Evolutionary conservation across 2,113 vertebrate species (phyloP), one percentile per base, ranked within the genome.

Genomic region (Aptenodytes forsteri): DNA sequence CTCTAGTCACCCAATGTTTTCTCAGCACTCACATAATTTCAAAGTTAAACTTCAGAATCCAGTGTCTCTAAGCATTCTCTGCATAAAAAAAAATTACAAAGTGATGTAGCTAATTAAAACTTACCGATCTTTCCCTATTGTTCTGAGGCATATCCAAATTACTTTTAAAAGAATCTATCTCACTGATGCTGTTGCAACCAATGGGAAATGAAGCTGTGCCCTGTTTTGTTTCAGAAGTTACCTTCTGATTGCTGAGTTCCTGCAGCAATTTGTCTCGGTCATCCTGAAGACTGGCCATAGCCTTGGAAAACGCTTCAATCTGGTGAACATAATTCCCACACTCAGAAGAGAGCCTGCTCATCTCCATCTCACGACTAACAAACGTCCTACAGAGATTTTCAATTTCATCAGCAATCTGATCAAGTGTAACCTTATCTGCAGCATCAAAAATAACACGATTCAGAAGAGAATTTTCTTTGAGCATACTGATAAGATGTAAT

Each of bases 261-360:
- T 98, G 98, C 82, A 99, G 92, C 97, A 99, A 93, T 88, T 98
- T 93, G 94, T 99, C 99, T 56, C 99, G 97, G 62, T 99, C 99
- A 65, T 99, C 98, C 71, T 99, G 99, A 55, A 99, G 98, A 81
- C 99, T 99, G 95, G 98, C 98, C 99, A 99, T 99, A 47, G 99
- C 98, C 67, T 98, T 99, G 94, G 99, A 98, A 97, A 99, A 99
- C 0, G 99, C 98, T 8, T 98, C 97, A 34, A 99, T 96, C 97
- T 99, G 98, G 52, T 98, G 97, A 94, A 52, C 87, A 27, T 96
- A 98, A 13, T 23, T 75, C 44, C 56, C 91, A 32, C 98, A 98
- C 56, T 99, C 97, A 29, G 97, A 83, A 7, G 94, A 94, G 9
- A 98, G 96, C 71, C 94, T 97, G 83, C 95, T 98, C 50, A 99